A percentile compares a stretch with the other conserved stretches of the same genome.
Conservation (phyloP, 1,140 invertebrate genomes). For the Bombus waltoni region DNA sequence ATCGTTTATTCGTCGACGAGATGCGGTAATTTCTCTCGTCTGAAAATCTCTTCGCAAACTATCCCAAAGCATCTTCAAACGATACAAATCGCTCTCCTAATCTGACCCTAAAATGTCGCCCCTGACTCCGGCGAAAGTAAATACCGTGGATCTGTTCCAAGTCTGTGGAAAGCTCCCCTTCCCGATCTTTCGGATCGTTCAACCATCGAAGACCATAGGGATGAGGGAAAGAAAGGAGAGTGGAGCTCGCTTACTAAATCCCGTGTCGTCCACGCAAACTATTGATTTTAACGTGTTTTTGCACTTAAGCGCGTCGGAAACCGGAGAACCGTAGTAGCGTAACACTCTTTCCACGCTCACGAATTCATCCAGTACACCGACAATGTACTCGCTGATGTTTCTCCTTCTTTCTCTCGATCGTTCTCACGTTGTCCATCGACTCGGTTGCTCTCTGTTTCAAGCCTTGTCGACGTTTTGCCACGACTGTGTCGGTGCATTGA, state of each 20-base stretch:
- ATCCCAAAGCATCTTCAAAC: neutral
- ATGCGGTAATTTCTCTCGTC: neutral
- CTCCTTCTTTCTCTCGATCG: neutral
- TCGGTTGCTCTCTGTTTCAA: neutral
- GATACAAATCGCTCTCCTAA: neutral
- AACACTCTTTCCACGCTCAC: constrained; percentile 48
- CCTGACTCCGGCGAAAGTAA: neutral
- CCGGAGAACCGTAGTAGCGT: constrained; percentile 61
- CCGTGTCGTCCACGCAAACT: constrained; percentile 62
- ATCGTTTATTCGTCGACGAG: too few relatives aligned
- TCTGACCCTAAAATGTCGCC: neutral
- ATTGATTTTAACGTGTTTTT: constrained; percentile 72
- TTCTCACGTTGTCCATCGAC: neutral
- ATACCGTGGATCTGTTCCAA: neutral
- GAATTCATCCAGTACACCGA: constrained; percentile 40
- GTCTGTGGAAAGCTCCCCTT: neutral
- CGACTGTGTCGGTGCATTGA: constrained; percentile 73
- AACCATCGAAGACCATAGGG: neutral
- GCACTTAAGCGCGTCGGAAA: constrained; percentile 66
- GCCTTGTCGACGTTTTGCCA: constrained; percentile 33
- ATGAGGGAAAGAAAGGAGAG: neutral
- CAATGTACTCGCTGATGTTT: constrained; percentile 3
- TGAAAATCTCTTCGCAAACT: neutral
- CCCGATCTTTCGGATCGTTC: neutral
- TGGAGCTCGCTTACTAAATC: constrained; percentile 63